Base-by-base conservation (phyloP, 2,113 vertebrate species). In the Morone chrysops region DNA sequence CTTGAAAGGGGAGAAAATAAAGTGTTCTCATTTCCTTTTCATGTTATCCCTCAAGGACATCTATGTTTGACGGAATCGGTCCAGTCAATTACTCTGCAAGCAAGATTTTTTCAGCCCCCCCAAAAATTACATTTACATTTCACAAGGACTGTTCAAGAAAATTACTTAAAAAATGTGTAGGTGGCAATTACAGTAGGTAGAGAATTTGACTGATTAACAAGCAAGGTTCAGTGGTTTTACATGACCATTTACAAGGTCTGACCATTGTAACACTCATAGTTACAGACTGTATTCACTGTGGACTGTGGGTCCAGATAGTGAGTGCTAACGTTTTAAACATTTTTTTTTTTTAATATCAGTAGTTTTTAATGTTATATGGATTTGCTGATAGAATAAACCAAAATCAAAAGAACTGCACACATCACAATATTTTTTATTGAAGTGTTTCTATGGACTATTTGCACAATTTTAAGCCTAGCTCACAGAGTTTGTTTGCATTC, bases 391-490 rank as follows among this genome's bases (percentile, higher is more conserved):
- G 6, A 59, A 36, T 8, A 25, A 56, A 48, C 8, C 54, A 66
- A 57, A 59, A 57, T 4, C 17, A 71, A 54, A 83, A 70, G 7
- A 71, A 72, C 16, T 5, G 2, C 63, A 82, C 43, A 70, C 54
- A 18, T 50, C 8, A 78, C 36, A 18, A 56, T 25, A 4, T 47
- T 66, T 63, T 91, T 90, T 90, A 89, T 87, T 92, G 38, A 72
- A 48, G 38, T 80, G 47, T 87, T 88, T 90, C 17, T 50, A 89
- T 70, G 17, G 73, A 81, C 72, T 79, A 43, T 84, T 89, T 78
- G 70, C 78, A 87, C 86, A 90, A 82, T 78, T 85, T 31, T 31
- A 85, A 90, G 79, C 84, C 70, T 41, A 90, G 75, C 80, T 90
- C 85, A 87, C 84, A 83, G 73, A 87, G 82, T 72, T 65, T 56